Evolutionary conservation across 2,797 vertebrate species (phyloP), one percentile per base, ranked within the genome.

Genomic region (Peromyscus attwateri): DNA sequence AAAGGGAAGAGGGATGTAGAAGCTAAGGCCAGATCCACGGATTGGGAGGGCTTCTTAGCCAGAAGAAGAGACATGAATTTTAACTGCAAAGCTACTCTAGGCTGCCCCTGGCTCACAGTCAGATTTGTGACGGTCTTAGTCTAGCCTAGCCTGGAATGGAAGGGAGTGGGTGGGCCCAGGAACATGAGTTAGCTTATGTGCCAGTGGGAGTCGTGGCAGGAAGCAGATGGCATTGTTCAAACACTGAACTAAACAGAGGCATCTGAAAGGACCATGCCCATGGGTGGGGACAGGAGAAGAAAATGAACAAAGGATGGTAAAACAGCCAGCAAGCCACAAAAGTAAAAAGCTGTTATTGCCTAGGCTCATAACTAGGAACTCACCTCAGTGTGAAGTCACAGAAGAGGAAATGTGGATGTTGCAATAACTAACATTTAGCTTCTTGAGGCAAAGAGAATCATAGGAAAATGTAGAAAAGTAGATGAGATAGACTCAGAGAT

Each of bases 191-290:
- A 90, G 77, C 12, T 60, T 77, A 31, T 57, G 87, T 73, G 70
- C 87, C 52, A 85, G 29, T 52, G 49, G 73, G 37, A 40, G 37
- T 91, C 66, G 27, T 95, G 88, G 60, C 40, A 92, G 66, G 81
- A 96, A 96, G 80, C 66, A 96, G 37, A 81, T 90, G 71, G 71
- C 5, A 77, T 17, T 82, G 66, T 89, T 81, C 52, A 83, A 93
- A 55, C 19, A 37, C 13, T 60, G 84, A 83, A 62, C 34, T 70
- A 34, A 27, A 64, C 76, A 83, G 62, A 89, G 31, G 84, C 94
- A 92, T 93, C 31, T 1, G 27, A 81, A 91, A 73, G 37, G 76
- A 55, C 34, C 43, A 1, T 71, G 90, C 90, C 21, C 55, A 87
- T 21, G 55, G 27, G 1, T 49, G n/a, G 66, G n/a, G 62, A 66